Conservation (phyloP, 2,888 invertebrate species). For the Pherbina coryleti region DNA sequence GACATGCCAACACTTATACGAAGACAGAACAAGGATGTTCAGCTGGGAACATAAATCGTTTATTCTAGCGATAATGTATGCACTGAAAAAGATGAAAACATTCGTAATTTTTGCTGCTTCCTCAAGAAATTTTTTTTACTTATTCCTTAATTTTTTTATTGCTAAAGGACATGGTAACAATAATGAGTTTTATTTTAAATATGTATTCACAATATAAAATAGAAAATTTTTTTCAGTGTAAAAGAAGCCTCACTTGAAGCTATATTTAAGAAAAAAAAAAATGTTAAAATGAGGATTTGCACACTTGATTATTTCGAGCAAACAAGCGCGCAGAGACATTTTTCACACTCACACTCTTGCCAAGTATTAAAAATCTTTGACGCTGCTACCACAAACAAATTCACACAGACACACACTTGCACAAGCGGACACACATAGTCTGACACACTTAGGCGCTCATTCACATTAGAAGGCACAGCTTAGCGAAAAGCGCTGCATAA, state of each 20-base stretch:
- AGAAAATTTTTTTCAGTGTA: neutral
- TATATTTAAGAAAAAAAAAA: neutral
- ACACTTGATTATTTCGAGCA: conserved; percentile 19
- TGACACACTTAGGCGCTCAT: neutral
- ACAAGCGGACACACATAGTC: neutral
- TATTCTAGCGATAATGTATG: too few relatives aligned
- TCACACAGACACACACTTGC: neutral
- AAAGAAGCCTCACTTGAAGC: neutral
- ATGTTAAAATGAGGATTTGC: conserved; percentile 7
- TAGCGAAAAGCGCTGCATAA: neutral
- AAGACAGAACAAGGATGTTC: too few relatives aligned
- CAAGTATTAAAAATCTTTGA: neutral
- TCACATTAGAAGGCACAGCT: neutral
- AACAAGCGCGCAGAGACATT: neutral
- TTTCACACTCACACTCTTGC: neutral
- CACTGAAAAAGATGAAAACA: too few relatives aligned
- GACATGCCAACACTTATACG: too few relatives aligned
- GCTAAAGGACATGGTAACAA: too few relatives aligned
- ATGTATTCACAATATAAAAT: too few relatives aligned
- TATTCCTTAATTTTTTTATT: too few relatives aligned
- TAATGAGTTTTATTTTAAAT: too few relatives aligned
- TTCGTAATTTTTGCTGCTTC: too few relatives aligned
- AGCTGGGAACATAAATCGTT: too few relatives aligned
- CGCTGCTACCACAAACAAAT: neutral
- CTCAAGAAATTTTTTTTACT: too few relatives aligned